Base-by-base conservation (phyloP, 2,113 vertebrate species). In the Triplophysa dalaica region DNA sequence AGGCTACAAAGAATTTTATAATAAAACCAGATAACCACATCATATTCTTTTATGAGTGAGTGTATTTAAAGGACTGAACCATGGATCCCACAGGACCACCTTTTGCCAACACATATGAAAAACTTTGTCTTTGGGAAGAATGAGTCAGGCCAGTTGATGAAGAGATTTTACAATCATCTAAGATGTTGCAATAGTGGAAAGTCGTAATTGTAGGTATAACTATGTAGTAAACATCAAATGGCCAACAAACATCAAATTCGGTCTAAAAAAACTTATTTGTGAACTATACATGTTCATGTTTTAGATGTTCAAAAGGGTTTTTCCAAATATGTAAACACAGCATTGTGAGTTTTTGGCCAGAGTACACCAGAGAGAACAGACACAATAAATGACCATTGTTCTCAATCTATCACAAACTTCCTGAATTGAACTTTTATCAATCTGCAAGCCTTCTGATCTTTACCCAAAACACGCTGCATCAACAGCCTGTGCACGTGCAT, bases 361-460 rank as follows among this genome's bases (percentile, higher is more conserved):
- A 60, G 41, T 73, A 52, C 21, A 43, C 19, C 48, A 56, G 24
- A 52, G 63, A 48, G 17, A 14, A 11, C 29, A 58, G 50, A 76
- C 38, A 60, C 24, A 61, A 68, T 2, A n/a, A 75, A 61, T 29
- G 29, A 10, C 80, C 52, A 85, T 85, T 88, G 85, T 89, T 16
- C 24, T 76, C 17, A 1, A 73, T 61, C 48, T 73, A 74, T 74
- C 33, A 81, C 73, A 82, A 87, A 86, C 85, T 79, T 87, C 83
- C 85, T 83, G 78, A 48, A 85, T 85, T 74, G 61, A 63, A 12
- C 61, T 83, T 52, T 75, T 84, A 80, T 79, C 67, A 76, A 82
- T 63, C 60, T 48, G 24, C 75, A 75, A 65, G 72, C 26, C 52
- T 52, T 1, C 43, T 66, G 70, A 52, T 41, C 4, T 60, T 22